Base-by-base conservation (phyloP, 2,797 vertebrate species). In the Triplophysa yarkandensis region DNA sequence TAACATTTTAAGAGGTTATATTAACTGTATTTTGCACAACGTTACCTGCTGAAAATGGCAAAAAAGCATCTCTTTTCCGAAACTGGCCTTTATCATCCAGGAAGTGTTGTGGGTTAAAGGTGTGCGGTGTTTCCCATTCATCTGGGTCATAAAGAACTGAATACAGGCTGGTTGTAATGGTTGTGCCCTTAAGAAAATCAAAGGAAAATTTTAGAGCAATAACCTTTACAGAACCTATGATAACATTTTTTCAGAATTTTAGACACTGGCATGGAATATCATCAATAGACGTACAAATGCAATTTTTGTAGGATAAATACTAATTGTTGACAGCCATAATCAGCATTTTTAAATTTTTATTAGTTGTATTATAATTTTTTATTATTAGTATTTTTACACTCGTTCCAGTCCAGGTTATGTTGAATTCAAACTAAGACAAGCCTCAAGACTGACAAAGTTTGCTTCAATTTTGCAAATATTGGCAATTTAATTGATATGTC, bases 71-170 rank as follows among this genome's bases (percentile, higher is more conserved):
- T 0, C 76, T 89, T 60, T 86, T 93, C 71, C 58, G 81, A 83
- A 93, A 92, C 36, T 87, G 80, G 4, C 92, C 89, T 0, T 91
- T 84, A 23, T 74, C 57, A 77, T 92, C 87, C 60, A 93, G 84
- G 64, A 93, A 94, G 74, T 94, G 91, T 57, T 71, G 83, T 0
- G 92, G 92, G 65, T 93, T 92, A 69, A 93, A 94, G 0, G 3
- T 11, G 5, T 89, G 4, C 0, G 92, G 90, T 0, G 85, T 90
- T 81, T 90, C 85, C 91, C 92, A 93, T 30, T 87, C 85, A 0
- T 68, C 39, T 2, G 89, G 83, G 68, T 93, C 92, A 30, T 74
- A 81, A 60, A 93, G 58, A 57, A 94, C 68, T 0, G 92, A 91
- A 0, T 77, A 83, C 70, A 93, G 66, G 68, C 77, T 92, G 67